Conservation (phyloP, 2,888 invertebrate species). For the Drosophila mimetica region DNA sequence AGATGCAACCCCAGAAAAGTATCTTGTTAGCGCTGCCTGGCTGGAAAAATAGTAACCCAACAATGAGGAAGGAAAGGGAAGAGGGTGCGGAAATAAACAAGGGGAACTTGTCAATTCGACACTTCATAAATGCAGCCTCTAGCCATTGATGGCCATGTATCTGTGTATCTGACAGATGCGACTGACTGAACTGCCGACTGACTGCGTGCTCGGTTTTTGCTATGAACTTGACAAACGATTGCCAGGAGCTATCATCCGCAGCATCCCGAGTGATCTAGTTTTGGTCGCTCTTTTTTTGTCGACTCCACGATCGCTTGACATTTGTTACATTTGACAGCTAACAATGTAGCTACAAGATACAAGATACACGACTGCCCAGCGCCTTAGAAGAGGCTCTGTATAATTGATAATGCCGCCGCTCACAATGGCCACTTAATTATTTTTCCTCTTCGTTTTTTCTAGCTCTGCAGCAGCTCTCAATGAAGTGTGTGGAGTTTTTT, state of each 20-base stretch:
- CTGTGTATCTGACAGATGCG: slow-evolving; percentile 74
- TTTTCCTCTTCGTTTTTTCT: slow-evolving; percentile 62
- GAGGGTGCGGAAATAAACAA: slow-evolving; percentile 7
- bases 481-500: slow-evolving; percentile 50
- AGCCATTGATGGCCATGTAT: slow-evolving; percentile 52
- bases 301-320: slow-evolving; percentile 63
- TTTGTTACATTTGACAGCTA: slow-evolving; percentile 80
- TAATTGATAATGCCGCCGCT: slow-evolving; percentile 67
- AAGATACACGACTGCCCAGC: slow-evolving; percentile 64
- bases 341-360: slow-evolving; percentile 75
- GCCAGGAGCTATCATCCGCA: slow-evolving; percentile 32
- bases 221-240: slow-evolving; percentile 78
- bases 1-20: slow-evolving; percentile 31
- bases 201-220: slow-evolving; percentile 54
- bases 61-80: slow-evolving; percentile 15
- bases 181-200: slow-evolving; percentile 29
- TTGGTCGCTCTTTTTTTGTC: slow-evolving; percentile 41
- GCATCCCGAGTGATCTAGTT: slow-evolving; percentile 64
- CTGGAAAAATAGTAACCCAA: slow-evolving; percentile 42
- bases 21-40: slow-evolving; percentile 59
- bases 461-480: slow-evolving; percentile 58
- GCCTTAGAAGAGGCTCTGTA: slow-evolving; percentile 44
- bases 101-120: slow-evolving; percentile 77
- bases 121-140: slow-evolving; percentile 74
- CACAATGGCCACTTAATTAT: slow-evolving; percentile 78